phyloP scores from a whole-genome alignment of 2,888 invertebrate species.

The Gisinianus flammeolus region DNA sequence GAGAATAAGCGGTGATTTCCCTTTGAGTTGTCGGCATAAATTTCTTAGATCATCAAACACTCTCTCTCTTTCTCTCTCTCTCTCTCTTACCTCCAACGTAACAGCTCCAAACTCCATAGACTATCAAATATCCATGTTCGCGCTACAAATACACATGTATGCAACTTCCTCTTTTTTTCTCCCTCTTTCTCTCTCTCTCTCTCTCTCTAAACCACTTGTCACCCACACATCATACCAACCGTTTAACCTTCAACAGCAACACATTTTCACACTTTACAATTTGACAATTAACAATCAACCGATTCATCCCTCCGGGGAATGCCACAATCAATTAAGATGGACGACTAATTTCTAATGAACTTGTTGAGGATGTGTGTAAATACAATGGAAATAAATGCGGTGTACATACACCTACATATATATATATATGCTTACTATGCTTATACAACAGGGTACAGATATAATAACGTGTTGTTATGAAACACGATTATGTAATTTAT shows the following conservation, averaged over 20 bases:
- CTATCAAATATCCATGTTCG: background rate
- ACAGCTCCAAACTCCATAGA: constrained; percentile 8
- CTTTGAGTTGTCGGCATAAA: constrained; percentile 22
- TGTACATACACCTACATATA: no score
- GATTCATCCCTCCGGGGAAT: constrained; percentile 10
- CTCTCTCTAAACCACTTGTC: constrained; percentile 27
- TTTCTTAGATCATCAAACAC: constrained; percentile 30
- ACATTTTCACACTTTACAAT: constrained; percentile 30
- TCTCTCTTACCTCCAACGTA: constrained; percentile 32
- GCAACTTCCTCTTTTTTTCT: background rate
- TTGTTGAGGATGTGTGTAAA: no score
- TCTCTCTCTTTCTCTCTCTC: no score
- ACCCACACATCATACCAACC: constrained; percentile 34
- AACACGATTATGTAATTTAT: no score
- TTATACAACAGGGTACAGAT: no score
- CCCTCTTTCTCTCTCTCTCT: background rate
- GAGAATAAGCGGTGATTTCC: constrained; percentile 35
- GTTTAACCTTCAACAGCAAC: constrained; percentile 38
- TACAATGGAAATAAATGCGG: no score
- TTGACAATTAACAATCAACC: constrained; percentile 14
- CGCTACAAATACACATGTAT: background rate
- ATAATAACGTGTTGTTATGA: no score
- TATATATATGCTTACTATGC: no score
- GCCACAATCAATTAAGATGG: no score
- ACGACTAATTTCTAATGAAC: no score